Evolutionary conservation across 2,113 vertebrate genomes (phyloP), one percentile per base, ranked within the genome.

Genomic region (Podarcis raffonei): DNA sequence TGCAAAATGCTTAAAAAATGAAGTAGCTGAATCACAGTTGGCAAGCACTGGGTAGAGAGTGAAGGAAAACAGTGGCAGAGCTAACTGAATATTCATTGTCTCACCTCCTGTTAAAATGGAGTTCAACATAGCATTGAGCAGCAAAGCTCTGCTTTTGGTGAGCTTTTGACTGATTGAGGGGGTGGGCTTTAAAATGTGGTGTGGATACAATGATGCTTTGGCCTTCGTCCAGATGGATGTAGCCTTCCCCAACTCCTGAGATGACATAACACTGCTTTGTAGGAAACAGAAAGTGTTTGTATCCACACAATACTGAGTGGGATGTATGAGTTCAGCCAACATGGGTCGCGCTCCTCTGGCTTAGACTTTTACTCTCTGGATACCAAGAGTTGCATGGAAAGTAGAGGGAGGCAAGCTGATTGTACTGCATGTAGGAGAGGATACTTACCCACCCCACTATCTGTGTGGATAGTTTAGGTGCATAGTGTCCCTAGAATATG

Each of bases 231-330:
- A 93, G 39, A 90, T 86, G 25, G 53, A 90, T 92, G 57, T 20
- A 86, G 59, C 83, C 83, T 66, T 78, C 88, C 68, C 74, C 6
- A 25, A 84, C 57, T 88, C 69, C 57, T 5, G 65, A 95, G 88
- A 92, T 22, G 89, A 88, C 57, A 65, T 84, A 90, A 86, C 0
- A 16, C 42, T 81, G 87, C 89, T 87, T 89, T n/a, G 35, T 89
- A 74, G 86, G 86, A 93, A 93, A 71, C 57, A 82, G 80, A n/a
- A 87, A 87, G 89, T 92, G 57, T 94, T 92, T 94, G 82, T 79
- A 85, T 93, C 81, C 83, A 87, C 87, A 91, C 79, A 81, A 68
- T 57, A 32, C 1, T 74, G 88, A 86, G 89, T 48, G 87, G 89
- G 84, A 83, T 87, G 90, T 74, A 37, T 37, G 87, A 89, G 89